Evolutionary conservation across 2,888 invertebrate species (phyloP).

Genomic region (Arctia plantaginis): DNA sequence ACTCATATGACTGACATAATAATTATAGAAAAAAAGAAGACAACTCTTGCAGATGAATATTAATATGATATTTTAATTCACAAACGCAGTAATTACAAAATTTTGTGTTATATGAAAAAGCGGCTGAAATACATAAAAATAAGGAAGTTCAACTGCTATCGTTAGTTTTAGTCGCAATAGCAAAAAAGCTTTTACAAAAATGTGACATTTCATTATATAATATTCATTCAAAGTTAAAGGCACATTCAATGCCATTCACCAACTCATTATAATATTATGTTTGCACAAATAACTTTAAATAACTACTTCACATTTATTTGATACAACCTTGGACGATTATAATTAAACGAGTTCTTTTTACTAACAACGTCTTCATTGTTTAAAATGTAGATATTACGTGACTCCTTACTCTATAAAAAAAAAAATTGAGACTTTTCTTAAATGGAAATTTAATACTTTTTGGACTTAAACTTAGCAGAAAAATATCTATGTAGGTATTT

Average conservation of each 20-base stretch:
- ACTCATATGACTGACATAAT: no score
- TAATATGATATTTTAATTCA: no score
- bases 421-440: no score
- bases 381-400: not conserved
- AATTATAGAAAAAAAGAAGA: no score
- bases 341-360: conserved; percentile 23
- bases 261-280: conserved; percentile 57
- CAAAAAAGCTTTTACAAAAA: not conserved
- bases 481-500: not conserved
- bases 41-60: no score
- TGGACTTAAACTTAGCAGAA: not conserved
- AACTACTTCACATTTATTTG: conserved; percentile 30
- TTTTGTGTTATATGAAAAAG: not conserved
- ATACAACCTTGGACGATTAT: conserved; percentile 15
- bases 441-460: not conserved
- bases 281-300: conserved; percentile 48
- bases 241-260: conserved; percentile 30
- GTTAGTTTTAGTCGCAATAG: not conserved
- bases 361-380: not conserved
- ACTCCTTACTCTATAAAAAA: not conserved
- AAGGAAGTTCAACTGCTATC: not conserved
- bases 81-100: no score
- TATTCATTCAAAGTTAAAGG: conserved; percentile 35
- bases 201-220: conserved; percentile 21
- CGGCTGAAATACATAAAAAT: not conserved